These are phyloP conservation scores for Elysia crispata DNA, from an alignment of 2,888 invertebrate species.

Conservation along the genomic window DNA sequence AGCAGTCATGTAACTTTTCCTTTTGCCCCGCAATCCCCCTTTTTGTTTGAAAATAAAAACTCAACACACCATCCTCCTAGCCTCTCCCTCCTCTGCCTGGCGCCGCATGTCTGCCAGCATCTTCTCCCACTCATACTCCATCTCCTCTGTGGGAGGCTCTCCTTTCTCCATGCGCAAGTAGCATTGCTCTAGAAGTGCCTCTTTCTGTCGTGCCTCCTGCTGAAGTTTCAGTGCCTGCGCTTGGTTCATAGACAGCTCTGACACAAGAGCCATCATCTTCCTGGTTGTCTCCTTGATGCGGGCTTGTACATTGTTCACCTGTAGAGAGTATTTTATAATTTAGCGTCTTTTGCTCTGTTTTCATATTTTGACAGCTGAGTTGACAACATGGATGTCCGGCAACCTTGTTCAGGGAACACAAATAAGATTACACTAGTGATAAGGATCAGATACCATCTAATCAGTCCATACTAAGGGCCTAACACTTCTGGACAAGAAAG, in stretches of 20 bases:
- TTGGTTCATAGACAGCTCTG: conserved; percentile 77
- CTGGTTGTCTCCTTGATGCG: conserved; percentile 75
- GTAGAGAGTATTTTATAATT: conserved; percentile 30
- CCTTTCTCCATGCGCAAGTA: conserved; percentile 77
- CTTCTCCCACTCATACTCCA: conserved; percentile 74
- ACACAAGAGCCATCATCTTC: conserved; percentile 77
- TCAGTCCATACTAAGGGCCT: too few relatives aligned
- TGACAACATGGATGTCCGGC: too few relatives aligned
- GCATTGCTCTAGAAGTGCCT: conserved; percentile 74
- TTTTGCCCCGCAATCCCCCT: too few relatives aligned
- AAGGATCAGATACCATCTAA: not conserved
- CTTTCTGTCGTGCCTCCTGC: conserved; percentile 72
- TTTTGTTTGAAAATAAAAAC: too few relatives aligned
- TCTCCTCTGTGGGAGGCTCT: conserved; percentile 73
- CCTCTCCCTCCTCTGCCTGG: conserved; percentile 63
- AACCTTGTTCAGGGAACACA: not conserved
- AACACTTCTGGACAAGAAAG: too few relatives aligned
- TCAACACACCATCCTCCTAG: conserved; percentile 64
- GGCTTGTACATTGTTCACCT: conserved; percentile 75
- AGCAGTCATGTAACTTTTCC: too few relatives aligned
- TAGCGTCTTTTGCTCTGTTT: too few relatives aligned
- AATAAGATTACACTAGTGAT: not conserved
- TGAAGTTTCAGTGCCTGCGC: conserved; percentile 74
- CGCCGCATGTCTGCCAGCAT: conserved; percentile 65
- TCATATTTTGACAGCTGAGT: too few relatives aligned